Conservation (phyloP, 2,113 vertebrate species). For the Motacilla tschutschensis region DNA sequence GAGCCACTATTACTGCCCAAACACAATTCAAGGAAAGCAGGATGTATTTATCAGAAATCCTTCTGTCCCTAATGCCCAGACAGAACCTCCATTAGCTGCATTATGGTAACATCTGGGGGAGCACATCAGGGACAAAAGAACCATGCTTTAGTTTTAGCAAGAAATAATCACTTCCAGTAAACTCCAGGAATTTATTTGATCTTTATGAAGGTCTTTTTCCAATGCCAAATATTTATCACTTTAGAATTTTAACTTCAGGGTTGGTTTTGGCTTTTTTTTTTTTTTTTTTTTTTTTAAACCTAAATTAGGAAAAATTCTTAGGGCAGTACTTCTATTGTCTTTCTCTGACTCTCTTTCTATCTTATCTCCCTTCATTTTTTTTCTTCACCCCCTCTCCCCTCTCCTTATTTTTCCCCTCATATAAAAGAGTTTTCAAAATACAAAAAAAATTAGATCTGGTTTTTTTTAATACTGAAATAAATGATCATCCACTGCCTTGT, state of each 20-base stretch:
- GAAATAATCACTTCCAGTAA: neutral
- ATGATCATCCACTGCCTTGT: neutral
- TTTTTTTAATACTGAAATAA: slow-evolving; percentile 27
- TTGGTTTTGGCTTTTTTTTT: neutral
- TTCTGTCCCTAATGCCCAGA: neutral
- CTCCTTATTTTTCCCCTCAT: neutral
- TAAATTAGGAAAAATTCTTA: neutral
- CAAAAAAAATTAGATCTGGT: neutral
- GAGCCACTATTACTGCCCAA: neutral
- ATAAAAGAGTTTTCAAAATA: neutral
- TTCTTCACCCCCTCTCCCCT: rapidly evolving
- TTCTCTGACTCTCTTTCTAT: neutral
- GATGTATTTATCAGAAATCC: neutral
- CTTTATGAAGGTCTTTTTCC: neutral
- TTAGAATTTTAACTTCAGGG: neutral
- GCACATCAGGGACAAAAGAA: neutral
- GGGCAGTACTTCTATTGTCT: rapidly evolving
- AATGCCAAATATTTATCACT: neutral
- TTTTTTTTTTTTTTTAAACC: neutral
- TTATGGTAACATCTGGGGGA: neutral
- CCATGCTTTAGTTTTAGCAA: neutral
- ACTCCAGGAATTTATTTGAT: neutral
- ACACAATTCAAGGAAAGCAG: neutral
- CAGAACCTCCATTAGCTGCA: neutral
- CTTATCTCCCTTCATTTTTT: rapidly evolving